Evolutionary conservation across 2,888 invertebrate genomes (phyloP).

Genomic region (Nasonia oneida): DNA sequence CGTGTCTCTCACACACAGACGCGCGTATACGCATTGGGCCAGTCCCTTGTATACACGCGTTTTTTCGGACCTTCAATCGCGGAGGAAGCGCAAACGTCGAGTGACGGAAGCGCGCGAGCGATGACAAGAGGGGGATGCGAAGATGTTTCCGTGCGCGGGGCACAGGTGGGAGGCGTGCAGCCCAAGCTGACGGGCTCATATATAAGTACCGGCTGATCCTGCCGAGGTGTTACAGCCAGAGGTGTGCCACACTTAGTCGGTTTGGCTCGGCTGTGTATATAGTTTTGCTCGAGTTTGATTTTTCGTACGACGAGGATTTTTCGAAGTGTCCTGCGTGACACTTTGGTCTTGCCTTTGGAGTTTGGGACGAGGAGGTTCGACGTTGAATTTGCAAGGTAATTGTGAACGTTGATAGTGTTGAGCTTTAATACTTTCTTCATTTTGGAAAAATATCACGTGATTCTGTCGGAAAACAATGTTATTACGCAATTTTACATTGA

Average conservation of each 20-base stretch:
- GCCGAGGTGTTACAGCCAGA: conserved; percentile 24
- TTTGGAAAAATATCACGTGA: too few species aligned
- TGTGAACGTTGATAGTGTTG: background rate
- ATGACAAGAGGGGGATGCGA: conserved; percentile 20
- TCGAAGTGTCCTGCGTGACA: background rate
- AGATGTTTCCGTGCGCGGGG: conserved; percentile 4
- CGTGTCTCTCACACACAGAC: conserved; percentile 32
- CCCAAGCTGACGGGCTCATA: background rate
- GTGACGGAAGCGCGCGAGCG: background rate
- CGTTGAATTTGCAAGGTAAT: background rate
- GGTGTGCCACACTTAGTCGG: background rate
- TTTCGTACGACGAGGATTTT: background rate
- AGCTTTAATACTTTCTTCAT: too few species aligned
- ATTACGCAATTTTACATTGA: background rate
- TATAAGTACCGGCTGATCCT: conserved; percentile 46
- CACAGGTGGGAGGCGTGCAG: conserved; percentile 33
- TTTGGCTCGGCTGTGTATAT: background rate
- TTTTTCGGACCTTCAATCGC: conserved; percentile 42
- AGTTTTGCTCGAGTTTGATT: background rate
- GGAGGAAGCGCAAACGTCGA: background rate
- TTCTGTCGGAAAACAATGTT: background rate
- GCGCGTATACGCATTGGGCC: background rate
- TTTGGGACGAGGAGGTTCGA: background rate
- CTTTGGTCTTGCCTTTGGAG: background rate
- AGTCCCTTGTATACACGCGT: conserved; percentile 21